Conservation (phyloP, 2,888 invertebrate species). For the Sarcophaga carnaria region DNA sequence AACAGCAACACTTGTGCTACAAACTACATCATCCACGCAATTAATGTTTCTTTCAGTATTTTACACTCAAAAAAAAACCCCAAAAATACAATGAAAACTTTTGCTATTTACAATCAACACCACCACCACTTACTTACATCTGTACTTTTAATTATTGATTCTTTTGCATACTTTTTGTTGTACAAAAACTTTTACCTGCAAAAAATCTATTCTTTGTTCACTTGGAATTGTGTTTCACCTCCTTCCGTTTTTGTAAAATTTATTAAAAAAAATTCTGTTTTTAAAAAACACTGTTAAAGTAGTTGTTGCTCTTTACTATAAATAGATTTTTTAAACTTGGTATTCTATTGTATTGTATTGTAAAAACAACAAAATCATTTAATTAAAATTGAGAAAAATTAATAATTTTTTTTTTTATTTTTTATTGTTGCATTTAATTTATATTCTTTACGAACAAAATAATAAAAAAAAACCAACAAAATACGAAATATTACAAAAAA, state of each 20-base stretch:
- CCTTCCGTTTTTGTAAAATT: not conserved
- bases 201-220: slow-evolving; percentile 16
- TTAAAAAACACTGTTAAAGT: not conserved
- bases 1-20: not conserved
- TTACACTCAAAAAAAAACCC: too few relatives aligned
- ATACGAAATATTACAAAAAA: slow-evolving; percentile 5
- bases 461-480: slow-evolving; percentile 12
- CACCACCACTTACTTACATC: too few relatives aligned
- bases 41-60: too few relatives aligned
- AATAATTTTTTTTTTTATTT: slow-evolving; percentile 24
- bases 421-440: slow-evolving; percentile 59
- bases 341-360: not conserved
- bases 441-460: slow-evolving; percentile 34
- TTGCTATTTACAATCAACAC: too few relatives aligned
- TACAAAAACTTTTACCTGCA: slow-evolving; percentile 3
- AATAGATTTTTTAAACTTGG: slow-evolving; percentile 30
- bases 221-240: slow-evolving; percentile 18
- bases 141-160: too few relatives aligned
- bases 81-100: too few relatives aligned
- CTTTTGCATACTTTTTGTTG: too few relatives aligned
- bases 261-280: not conserved
- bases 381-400: slow-evolving; percentile 36
- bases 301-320: slow-evolving; percentile 5
- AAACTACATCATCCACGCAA: too few relatives aligned
- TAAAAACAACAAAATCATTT: not conserved